Conservation (phyloP, 2,113 vertebrate genomes). For the Melanocharis versteri region DNA sequence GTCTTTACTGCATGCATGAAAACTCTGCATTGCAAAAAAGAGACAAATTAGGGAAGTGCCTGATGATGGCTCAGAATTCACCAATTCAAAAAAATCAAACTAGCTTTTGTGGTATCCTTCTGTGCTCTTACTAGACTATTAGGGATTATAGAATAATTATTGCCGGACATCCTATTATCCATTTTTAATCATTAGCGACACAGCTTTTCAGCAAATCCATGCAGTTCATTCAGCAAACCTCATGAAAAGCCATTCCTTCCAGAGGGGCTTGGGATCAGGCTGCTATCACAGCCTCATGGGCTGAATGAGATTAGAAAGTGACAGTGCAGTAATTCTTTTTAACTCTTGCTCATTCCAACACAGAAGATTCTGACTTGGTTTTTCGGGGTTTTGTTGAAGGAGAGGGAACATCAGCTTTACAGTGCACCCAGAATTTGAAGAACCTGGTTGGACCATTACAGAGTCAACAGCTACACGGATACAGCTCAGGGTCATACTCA, state of each 20-base stretch:
- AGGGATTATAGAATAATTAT: neutral
- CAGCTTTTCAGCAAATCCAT: neutral
- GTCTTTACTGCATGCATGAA: neutral
- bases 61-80: neutral
- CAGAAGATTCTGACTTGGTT: neutral
- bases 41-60: neutral
- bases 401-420: neutral
- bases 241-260: neutral
- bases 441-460: neutral
- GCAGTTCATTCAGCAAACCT: neutral
- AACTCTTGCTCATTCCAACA: neutral
- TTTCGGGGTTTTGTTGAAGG: rapidly evolving
- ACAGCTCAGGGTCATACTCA: slow-evolving; percentile 63
- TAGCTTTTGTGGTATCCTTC: neutral
- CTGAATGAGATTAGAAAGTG: neutral
- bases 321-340: neutral
- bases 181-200: neutral
- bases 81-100: neutral
- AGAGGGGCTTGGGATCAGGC: neutral
- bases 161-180: neutral
- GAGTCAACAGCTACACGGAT: neutral
- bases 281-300: neutral
- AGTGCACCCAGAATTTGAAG: neutral
- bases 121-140: neutral
- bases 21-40: neutral